Conservation (phyloP, 2,113 vertebrate species). For the Chrysemys picta region DNA sequence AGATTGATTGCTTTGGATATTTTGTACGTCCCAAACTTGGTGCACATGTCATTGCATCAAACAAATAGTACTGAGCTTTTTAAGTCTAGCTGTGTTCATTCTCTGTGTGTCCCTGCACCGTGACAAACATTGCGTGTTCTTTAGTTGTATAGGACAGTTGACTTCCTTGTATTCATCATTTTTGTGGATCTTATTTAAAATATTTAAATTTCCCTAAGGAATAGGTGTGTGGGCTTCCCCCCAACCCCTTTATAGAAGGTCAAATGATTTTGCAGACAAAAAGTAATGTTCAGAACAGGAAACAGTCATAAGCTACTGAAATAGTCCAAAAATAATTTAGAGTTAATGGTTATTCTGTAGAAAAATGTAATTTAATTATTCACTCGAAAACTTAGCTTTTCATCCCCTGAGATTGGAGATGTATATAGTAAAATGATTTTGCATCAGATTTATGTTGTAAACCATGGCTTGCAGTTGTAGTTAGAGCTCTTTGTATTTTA, state of each 20-base stretch:
- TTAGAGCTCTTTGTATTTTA: slow-evolving; percentile 3
- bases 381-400: not conserved
- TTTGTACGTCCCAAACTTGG: slow-evolving; percentile 53
- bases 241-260: not conserved
- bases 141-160: slow-evolving; percentile 35
- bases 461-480: not conserved
- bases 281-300: not conserved
- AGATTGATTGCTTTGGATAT: slow-evolving; percentile 71
- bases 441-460: not conserved
- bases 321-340: not conserved
- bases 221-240: not conserved
- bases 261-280: slow-evolving; percentile 1
- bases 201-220: not conserved
- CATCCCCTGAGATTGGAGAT: not conserved
- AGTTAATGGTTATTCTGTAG: slow-evolving; percentile 3
- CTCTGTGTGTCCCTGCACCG: not conserved
- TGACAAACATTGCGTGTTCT: slow-evolving; percentile 23
- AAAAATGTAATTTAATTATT: not conserved
- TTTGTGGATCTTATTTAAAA: slow-evolving; percentile 15
- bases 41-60: slow-evolving; percentile 31
- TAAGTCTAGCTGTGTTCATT: slow-evolving; percentile 16
- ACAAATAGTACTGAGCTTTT: slow-evolving; percentile 55
- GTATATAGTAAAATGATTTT: not conserved
- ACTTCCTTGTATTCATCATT: slow-evolving; percentile 38
- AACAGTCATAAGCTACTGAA: not conserved